Percentiles rank a stretch among this genome's conserved stretches.
These are phyloP conservation scores for Chrysoperla carnea DNA, from an alignment of 1,140 invertebrate genomes.

Conservation along the genomic window DNA sequence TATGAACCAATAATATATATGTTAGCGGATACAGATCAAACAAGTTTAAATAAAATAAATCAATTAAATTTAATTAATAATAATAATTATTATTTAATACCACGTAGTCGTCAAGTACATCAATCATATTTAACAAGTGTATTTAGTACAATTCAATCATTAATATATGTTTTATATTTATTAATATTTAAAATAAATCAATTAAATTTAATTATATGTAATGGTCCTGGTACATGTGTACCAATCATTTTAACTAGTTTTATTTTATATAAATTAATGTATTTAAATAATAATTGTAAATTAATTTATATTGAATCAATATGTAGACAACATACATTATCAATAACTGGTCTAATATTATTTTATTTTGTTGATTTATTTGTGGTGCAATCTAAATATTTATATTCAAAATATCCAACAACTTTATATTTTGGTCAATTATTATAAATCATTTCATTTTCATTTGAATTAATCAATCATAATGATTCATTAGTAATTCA, in stretches of 20 bases:
- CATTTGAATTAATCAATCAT: too few relatives aligned
- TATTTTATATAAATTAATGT: conserved; percentile 31
- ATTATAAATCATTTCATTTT: too few relatives aligned
- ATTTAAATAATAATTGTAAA: conserved; percentile 44
- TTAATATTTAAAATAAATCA: conserved; percentile 40
- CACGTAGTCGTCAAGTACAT: conserved; percentile 69
- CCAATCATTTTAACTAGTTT: conserved; percentile 63
- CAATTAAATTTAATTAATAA: conserved; percentile 19
- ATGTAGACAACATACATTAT: conserved; percentile 77
- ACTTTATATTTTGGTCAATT: conserved; percentile 21
- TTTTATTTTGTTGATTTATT: conserved; percentile 68
- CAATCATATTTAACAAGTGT: conserved; percentile 72
- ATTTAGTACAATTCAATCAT: conserved; percentile 56
- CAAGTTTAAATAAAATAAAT: conserved; percentile 47
- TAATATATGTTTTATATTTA: conserved; percentile 45
- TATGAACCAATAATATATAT: conserved; percentile 62
- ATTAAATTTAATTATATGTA: conserved; percentile 71
- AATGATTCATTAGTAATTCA: too few relatives aligned
- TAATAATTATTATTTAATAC: conserved; percentile 44
- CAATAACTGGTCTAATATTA: conserved; percentile 75
- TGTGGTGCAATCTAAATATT: conserved; percentile 75
- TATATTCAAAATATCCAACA: conserved; percentile 16
- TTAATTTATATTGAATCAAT: conserved; percentile 90
- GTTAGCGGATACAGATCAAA: conserved; percentile 57
- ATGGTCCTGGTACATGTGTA: conserved; percentile 92